Evolutionary conservation across 1,140 invertebrate genomes (phyloP).

Genomic region (Delia radicum): DNA sequence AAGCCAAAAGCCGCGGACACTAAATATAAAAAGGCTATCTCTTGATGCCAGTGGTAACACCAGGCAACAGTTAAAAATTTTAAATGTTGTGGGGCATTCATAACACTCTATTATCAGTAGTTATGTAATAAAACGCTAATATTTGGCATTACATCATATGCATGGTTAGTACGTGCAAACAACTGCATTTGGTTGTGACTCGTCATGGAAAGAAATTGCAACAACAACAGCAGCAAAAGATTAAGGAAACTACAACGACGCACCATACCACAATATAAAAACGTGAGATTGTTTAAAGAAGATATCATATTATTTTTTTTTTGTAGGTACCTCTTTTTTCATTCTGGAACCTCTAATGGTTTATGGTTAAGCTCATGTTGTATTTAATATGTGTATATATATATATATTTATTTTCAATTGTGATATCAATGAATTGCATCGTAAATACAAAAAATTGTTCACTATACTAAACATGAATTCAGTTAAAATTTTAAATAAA

Average conservation of each 20-base stretch:
- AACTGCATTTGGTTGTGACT: background rate
- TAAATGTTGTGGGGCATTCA: background rate
- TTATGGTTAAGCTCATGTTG: background rate
- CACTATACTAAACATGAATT: background rate
- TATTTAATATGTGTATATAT: background rate
- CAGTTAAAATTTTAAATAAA: background rate
- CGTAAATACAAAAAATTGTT: background rate
- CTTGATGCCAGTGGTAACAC: background rate
- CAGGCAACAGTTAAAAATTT: background rate
- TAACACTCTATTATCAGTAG: background rate
- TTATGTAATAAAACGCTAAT: background rate
- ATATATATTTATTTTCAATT: background rate
- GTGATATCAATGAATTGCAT: background rate
- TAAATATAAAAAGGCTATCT: background rate
- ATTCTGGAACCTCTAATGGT: background rate
- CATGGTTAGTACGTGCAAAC: background rate
- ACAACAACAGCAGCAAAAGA: background rate
- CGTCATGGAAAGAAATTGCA: background rate
- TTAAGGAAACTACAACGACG: background rate
- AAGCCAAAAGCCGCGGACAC: background rate
- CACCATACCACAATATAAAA: background rate
- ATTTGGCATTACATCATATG: background rate
- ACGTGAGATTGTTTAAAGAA: conserved; percentile 1
- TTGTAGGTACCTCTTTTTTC: background rate
- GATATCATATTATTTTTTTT: background rate